These are phyloP conservation scores for Graptemys geographica DNA, from an alignment of 2,797 vertebrate genomes.

Conservation along the genomic window DNA sequence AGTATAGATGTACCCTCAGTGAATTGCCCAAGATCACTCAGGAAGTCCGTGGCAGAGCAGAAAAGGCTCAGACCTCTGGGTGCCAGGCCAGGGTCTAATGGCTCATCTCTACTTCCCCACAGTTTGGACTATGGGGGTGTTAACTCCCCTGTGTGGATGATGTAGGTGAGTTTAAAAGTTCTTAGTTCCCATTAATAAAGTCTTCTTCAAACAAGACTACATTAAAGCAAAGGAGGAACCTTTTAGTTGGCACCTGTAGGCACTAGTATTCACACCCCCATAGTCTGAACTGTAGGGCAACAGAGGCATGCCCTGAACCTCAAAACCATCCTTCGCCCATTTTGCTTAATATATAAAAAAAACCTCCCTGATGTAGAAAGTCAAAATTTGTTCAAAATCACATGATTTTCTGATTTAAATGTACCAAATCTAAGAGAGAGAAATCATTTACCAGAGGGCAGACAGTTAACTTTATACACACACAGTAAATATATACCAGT, in stretches of 20 bases:
- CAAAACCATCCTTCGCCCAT: not conserved
- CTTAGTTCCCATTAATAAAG: not conserved
- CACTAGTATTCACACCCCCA: not conserved
- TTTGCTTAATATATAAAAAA: not conserved
- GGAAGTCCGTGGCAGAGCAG: not conserved
- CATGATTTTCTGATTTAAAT: not conserved
- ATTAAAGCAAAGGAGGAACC: not conserved
- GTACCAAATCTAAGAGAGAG: not conserved
- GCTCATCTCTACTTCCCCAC: too few species aligned
- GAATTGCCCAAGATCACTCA: not conserved
- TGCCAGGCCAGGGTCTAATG: not conserved
- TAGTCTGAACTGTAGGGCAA: not conserved
- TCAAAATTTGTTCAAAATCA: not conserved
- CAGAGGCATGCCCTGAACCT: not conserved
- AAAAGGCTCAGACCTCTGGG: not conserved
- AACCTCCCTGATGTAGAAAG: not conserved
- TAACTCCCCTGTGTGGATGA: too few species aligned
- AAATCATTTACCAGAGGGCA: not conserved
- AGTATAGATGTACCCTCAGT: too few species aligned
- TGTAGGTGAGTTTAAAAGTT: too few species aligned
- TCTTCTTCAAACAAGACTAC: not conserved
- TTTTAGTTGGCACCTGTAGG: not conserved
- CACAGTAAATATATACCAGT: not conserved
- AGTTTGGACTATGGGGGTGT: too few species aligned
- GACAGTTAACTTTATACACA: slow-evolving; percentile 11